A percentile compares a stretch with the other conserved stretches of the same genome.
These are phyloP conservation scores for Microtus agrestis DNA, from an alignment of 2,797 vertebrate genomes.

Conservation along the genomic window DNA sequence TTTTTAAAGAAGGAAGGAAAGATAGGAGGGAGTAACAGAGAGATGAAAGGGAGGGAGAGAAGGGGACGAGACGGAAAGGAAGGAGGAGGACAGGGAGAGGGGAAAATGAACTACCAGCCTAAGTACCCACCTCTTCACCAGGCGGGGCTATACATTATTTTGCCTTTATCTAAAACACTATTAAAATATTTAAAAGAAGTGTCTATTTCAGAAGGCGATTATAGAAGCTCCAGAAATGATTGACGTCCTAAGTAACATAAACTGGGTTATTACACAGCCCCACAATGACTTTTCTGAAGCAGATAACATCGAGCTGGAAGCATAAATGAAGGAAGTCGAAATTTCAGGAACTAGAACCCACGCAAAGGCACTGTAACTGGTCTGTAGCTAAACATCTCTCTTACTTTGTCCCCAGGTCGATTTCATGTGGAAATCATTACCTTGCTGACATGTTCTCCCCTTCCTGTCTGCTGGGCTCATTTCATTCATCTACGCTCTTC, in stretches of 20 bases:
- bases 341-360: slow-evolving; percentile 21
- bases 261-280: neutral
- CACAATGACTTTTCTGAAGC: slow-evolving; percentile 13
- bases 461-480: neutral
- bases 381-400: slow-evolving; percentile 4
- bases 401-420: neutral
- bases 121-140: neutral
- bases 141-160: slow-evolving; percentile 51
- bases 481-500: neutral
- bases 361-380: neutral
- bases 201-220: slow-evolving; percentile 58
- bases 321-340: slow-evolving; percentile 26
- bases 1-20: neutral
- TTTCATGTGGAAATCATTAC: slow-evolving; percentile 20
- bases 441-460: neutral
- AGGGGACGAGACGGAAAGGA: too few species aligned
- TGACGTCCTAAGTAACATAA: neutral
- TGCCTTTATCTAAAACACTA: slow-evolving; percentile 64
- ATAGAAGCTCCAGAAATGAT: slow-evolving; percentile 46
- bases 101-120: neutral
- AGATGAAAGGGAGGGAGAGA: neutral
- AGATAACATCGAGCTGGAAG: neutral
- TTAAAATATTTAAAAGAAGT: slow-evolving; percentile 63
- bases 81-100: neutral
- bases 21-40: too few species aligned